A percentile compares a stretch with the other conserved stretches of the same genome.
These are phyloP conservation scores for Labia minor DNA, from an alignment of 2,888 invertebrate species.

Conservation along the genomic window DNA sequence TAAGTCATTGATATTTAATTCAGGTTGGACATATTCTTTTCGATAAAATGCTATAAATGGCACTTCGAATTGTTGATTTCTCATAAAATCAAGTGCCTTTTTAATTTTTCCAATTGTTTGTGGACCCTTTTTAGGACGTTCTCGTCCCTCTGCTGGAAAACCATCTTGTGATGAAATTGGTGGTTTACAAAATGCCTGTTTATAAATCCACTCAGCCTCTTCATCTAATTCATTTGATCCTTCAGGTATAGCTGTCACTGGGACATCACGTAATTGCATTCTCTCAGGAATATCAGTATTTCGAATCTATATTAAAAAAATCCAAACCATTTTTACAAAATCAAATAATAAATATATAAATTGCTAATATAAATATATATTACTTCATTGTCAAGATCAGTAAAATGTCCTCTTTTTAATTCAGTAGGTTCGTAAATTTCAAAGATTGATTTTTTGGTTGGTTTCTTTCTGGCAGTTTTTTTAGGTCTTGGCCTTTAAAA, in stretches of 20 bases:
- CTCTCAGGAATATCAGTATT: constrained; percentile 84
- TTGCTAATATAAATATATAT: constrained; percentile 17
- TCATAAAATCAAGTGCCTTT: constrained; percentile 89
- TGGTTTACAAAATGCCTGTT: constrained; percentile 78
- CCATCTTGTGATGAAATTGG: constrained; percentile 65
- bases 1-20: constrained; percentile 84
- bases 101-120: constrained; percentile 79
- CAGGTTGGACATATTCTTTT: constrained; percentile 93
- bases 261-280: constrained; percentile 80
- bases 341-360: constrained; percentile 8
- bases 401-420: constrained; percentile 89
- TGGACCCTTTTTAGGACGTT: constrained; percentile 50
- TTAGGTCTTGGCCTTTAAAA: constrained; percentile 47
- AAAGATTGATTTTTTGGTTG: constrained; percentile 75
- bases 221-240: constrained; percentile 80
- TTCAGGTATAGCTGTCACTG: constrained; percentile 70
- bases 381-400: constrained; percentile 79
- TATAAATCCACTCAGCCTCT: constrained; percentile 96
- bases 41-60: constrained; percentile 98
- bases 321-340: no score
- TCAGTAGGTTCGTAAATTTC: constrained; percentile 97
- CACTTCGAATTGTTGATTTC: constrained; percentile 90
- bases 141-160: constrained; percentile 38
- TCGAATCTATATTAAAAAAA: constrained; percentile 47
- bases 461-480: constrained; percentile 63